phyloP scores from a whole-genome alignment of 2,113 vertebrate species.

The Bungarus multicinctus region DNA sequence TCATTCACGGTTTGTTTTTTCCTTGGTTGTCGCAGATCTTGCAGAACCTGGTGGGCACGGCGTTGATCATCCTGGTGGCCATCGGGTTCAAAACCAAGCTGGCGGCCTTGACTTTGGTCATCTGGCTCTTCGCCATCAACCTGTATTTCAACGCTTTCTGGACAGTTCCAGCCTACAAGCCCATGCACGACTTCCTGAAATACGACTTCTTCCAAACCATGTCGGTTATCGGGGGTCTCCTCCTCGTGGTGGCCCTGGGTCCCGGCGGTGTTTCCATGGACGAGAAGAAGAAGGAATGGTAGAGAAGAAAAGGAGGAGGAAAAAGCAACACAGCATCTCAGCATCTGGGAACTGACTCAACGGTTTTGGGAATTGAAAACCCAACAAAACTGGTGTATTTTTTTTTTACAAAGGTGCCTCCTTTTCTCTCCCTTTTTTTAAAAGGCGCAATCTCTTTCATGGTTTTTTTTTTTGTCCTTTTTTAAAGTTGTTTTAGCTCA shows the following conservation, averaged over 20 bases:
- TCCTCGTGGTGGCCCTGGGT: slow-evolving; percentile 95
- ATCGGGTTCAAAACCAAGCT: slow-evolving; percentile 97
- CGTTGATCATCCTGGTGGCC: slow-evolving; percentile 93
- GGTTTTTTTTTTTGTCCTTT: slow-evolving; percentile 30
- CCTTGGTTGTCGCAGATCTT: slow-evolving; percentile 74
- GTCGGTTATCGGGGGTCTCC: slow-evolving; percentile 94
- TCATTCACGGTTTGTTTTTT: neutral
- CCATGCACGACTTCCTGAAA: slow-evolving; percentile 99
- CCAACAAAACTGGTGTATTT: slow-evolving; percentile 30
- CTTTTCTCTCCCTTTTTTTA: slow-evolving; percentile 45
- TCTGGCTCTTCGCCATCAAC: slow-evolving; percentile 96
- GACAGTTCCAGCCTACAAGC: slow-evolving; percentile 92
- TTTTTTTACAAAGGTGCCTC: slow-evolving; percentile 35
- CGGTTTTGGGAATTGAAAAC: slow-evolving; percentile 24
- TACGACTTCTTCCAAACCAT: slow-evolving; percentile 99
- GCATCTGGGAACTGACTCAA: slow-evolving; percentile 56
- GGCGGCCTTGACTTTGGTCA: slow-evolving; percentile 90
- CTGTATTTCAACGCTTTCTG: slow-evolving; percentile 99
- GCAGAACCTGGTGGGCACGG: slow-evolving; percentile 96
- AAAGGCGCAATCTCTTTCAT: slow-evolving; percentile 65
- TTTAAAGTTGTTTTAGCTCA: slow-evolving; percentile 1
- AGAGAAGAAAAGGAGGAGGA: slow-evolving; percentile 22
- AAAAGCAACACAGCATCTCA: slow-evolving; percentile 32
- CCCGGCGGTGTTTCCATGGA: slow-evolving; percentile 98
- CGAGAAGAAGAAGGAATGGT: slow-evolving; percentile 99